Base-by-base conservation (phyloP, 2,113 vertebrate genomes). In the Tor tambroides region DNA sequence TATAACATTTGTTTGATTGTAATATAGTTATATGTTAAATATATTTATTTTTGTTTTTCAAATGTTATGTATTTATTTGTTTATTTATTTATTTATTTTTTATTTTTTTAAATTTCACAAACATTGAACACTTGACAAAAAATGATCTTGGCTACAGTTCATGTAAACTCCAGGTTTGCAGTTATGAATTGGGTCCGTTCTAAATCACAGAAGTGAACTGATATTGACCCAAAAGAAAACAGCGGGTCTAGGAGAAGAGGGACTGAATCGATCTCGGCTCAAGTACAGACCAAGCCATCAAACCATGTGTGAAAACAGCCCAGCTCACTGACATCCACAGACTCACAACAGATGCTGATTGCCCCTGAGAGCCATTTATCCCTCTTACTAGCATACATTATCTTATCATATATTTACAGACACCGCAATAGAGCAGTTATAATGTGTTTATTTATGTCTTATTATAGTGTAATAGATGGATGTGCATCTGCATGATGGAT, bases 391-490 rank as follows among this genome's bases (percentile, higher is more conserved):
- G 43, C 43, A 49, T 21, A 51, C 63, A 51, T 71, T 71, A 83
- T 51, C 43, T 51, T 30, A 69, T 43, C 17, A n/a, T 46, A n/a
- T 46, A 17, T 30, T 32, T 71, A 46, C 61, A 69, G 14, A 69
- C 26, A 32, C 43, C 2, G 12, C 80, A 67, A 35, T 26, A 81
- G 80, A 9, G n/a, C 80, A 12, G n/a, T 67, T 83, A 28, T 82
- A 46, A 82, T 65, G 32, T 12, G n/a, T 65, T 82, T 28, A 67
- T 82, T 61, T 65, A 32, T 41, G 80, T 71, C 80, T 83, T 83
- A 69, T 83, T 82, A 69, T 30, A 49, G 17, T 46, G 23, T 49
- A 69, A 69, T 69, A 69, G 8, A 84, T 72, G 65, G 17, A 49
- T 21, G 17, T 35, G 12, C 4, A 5, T 21, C 43, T 30, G 41